Conservation (phyloP, 2,888 invertebrate genomes). For the Chaetogeoica ovagalla region DNA sequence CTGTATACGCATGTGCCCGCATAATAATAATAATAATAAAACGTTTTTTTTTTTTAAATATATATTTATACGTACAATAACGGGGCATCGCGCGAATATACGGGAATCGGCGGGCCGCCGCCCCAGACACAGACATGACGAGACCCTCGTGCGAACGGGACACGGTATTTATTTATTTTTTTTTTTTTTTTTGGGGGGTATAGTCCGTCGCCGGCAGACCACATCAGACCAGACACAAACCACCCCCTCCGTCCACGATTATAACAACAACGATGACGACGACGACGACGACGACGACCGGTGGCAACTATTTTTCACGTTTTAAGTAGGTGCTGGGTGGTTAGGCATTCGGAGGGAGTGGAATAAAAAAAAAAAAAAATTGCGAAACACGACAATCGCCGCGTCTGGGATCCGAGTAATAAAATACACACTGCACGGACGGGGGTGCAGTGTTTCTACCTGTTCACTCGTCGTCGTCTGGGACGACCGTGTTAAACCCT, state of each 20-base stretch:
- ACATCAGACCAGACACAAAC: slow-evolving; percentile 8
- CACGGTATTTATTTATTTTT: slow-evolving; percentile 17
- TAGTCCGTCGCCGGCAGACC: slow-evolving; percentile 17
- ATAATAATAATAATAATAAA: slow-evolving; percentile 2
- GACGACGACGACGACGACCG: slow-evolving; percentile 11
- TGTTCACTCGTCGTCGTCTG: slow-evolving; percentile 38
- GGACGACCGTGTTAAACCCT: slow-evolving; percentile 37
- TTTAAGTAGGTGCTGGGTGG: slow-evolving; percentile 17
- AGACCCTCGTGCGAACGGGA: slow-evolving; percentile 46
- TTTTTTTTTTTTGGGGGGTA: slow-evolving; percentile 34
- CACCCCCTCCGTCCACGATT: too few species aligned
- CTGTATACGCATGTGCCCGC: slow-evolving; percentile 31
- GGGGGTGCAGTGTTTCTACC: slow-evolving; percentile 34
- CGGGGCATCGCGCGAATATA: slow-evolving; percentile 43
- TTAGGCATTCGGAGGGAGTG: neutral
- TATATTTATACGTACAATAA: neutral
- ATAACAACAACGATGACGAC: neutral
- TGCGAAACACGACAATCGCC: slow-evolving; percentile 48
- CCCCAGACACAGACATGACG: slow-evolving; percentile 37
- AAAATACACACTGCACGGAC: neutral
- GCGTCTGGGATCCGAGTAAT: slow-evolving; percentile 26
- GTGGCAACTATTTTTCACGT: slow-evolving; percentile 51
- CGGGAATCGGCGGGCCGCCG: slow-evolving; percentile 15
- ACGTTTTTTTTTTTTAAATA: neutral
- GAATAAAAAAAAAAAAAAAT: slow-evolving; percentile 15